Base-by-base conservation (phyloP, 1,140 invertebrate genomes). In the Batillaria attramentaria region DNA sequence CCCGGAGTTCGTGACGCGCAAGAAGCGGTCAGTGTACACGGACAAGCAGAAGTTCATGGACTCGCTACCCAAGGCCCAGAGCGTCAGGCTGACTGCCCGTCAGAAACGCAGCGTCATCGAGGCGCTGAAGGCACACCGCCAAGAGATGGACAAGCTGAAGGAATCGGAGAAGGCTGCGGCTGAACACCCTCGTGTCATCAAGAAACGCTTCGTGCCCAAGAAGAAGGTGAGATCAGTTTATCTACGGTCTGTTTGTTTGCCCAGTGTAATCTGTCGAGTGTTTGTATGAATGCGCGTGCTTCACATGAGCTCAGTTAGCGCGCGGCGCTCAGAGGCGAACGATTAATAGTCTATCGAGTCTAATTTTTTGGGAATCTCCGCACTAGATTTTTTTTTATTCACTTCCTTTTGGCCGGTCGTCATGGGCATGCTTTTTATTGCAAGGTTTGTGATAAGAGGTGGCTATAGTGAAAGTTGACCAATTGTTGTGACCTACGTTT, bases 1-100 rank as follows among this genome's bases (percentile, higher is more conserved):
- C 54, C 87, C 87, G 3, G 76, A 73, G n/a, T 85, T 85, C 79
- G 85, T 89, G 2, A 78, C 82, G 16, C 72, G 86, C 37, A 84
- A 81, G 72, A 86, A 84, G 57, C 81, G 87, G 69, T 87, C 85
- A 10, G 79, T 84, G 8, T 74, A 72, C 6, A 79, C 50, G 3
- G 39, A 62, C 37, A 86, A 86, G 70, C 82, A 86, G 42, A 41
- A 78, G 18, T 89, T 88, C 72, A 41, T 87, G 70, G 62, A 77
- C 8, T 54, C 78, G 13, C 31, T 54, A 16, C 66, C 78, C 43
- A 41, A 37, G 31, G 66, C 31, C 20, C 81, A 79, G 62, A 81
- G 79, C 80, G 72, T 77, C n/a, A 76, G 78, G 16, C 78, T 80
- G 50, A 80, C 69, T 31, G 39, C 46, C 5, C 60, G 74, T 3